Evolutionary conservation across 2,797 vertebrate genomes (phyloP).

Genomic region (Squalus acanthias): DNA sequence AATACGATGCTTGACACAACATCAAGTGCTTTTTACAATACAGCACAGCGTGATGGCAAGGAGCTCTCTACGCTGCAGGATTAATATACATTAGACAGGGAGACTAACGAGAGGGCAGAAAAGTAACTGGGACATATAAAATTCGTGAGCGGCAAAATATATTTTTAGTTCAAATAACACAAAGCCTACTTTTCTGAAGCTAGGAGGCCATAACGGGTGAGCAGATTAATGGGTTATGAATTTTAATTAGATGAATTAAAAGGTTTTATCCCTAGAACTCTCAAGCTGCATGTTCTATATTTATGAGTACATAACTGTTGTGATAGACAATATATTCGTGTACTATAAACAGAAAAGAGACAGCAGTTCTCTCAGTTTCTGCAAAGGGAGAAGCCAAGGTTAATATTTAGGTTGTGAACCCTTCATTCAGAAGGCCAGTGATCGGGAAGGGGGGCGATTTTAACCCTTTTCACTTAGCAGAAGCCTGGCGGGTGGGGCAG

Average conservation of each 20-base stretch:
- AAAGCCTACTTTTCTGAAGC: constrained; percentile 26
- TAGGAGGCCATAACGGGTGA: constrained; percentile 8
- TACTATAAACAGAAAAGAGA: not conserved
- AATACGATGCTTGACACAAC: not conserved
- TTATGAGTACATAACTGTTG: not conserved
- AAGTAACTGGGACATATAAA: not conserved
- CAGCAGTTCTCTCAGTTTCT: not conserved
- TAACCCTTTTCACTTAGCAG: too few species aligned
- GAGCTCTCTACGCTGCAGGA: not conserved
- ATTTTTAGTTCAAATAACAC: constrained; percentile 29
- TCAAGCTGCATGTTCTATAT: not conserved
- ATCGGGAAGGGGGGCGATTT: not conserved
- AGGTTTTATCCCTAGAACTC: not conserved
- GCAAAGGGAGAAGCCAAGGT: not conserved
- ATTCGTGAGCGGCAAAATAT: not conserved
- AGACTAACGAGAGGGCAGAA: constrained; percentile 30
- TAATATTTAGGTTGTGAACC: too few species aligned
- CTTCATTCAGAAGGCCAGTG: not conserved
- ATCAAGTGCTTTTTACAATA: not conserved
- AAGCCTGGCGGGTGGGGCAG: too few species aligned
- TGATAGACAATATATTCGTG: not conserved
- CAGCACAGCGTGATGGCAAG: not conserved
- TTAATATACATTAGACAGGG: not conserved
- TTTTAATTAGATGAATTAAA: constrained; percentile 30
- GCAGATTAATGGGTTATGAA: constrained; percentile 36